A percentile compares a stretch with the other conserved stretches of the same genome.
Evolutionary conservation across 2,888 invertebrate genomes (phyloP).

Genomic region (Xestia sexstrigata): DNA sequence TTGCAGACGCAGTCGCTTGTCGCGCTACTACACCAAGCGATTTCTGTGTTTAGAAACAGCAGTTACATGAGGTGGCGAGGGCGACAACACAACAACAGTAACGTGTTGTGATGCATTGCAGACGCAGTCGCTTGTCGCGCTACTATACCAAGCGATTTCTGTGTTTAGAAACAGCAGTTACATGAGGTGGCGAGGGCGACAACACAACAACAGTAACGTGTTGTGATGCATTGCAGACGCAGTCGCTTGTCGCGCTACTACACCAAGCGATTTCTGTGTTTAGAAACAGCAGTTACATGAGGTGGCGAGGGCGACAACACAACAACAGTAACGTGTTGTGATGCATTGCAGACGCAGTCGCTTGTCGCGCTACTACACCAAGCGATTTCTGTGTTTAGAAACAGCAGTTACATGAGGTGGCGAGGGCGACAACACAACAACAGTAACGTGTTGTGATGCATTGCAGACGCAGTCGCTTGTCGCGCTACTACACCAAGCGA

Average conservation of each 20-base stretch:
- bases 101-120: too few species aligned
- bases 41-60: constrained; percentile 6
- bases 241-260: too few species aligned
- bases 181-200: too few species aligned
- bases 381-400: constrained; percentile 60
- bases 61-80: background rate
- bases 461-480: constrained; percentile 51
- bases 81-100: too few species aligned
- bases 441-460: constrained; percentile 34
- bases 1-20: too few species aligned
- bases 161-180: constrained; percentile 4
- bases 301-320: constrained; percentile 9
- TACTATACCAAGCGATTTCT: too few species aligned
- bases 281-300: background rate
- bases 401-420: background rate
- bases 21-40: too few species aligned
- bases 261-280: too few species aligned
- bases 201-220: too few species aligned
- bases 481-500: constrained; percentile 40
- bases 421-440: constrained; percentile 13
- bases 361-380: constrained; percentile 39
- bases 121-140: too few species aligned
- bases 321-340: constrained; percentile 21
- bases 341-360: constrained; percentile 52
- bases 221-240: too few species aligned